Percentiles rank a stretch among this genome's conserved stretches.
These are phyloP conservation scores for Leptosomus discolor DNA, from an alignment of 2,113 vertebrate genomes.

Conservation along the genomic window DNA sequence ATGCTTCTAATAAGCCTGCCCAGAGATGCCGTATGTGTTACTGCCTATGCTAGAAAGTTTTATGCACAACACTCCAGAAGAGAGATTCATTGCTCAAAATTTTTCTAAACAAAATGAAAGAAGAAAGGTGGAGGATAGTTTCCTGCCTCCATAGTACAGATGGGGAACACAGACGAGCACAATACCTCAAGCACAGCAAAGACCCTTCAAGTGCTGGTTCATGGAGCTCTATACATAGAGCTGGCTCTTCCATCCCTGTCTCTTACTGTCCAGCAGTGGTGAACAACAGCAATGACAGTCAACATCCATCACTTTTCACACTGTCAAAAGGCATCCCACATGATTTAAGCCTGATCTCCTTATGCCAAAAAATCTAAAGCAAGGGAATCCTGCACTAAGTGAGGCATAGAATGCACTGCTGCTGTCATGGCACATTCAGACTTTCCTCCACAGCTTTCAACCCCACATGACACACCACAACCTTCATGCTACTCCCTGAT, in stretches of 20 bases:
- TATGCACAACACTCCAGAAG: background rate
- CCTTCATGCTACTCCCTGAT: background rate
- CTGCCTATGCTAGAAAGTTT: background rate
- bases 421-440: background rate
- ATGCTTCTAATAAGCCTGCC: background rate
- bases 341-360: background rate
- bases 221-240: background rate
- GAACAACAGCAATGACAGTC: too few species aligned
- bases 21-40: background rate
- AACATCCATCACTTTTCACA: background rate
- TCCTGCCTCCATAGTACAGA: background rate
- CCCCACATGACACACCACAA: rapidly evolving
- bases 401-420: background rate
- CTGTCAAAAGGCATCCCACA: background rate
- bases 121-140: background rate
- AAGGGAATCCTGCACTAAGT: background rate
- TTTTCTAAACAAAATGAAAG: background rate
- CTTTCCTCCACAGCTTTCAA: background rate
- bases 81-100: background rate
- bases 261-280: background rate
- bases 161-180: background rate
- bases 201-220: background rate
- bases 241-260: background rate
- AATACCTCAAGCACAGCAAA: background rate
- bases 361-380: background rate